These are phyloP conservation scores for Danaus chrysippus DNA, from an alignment of 2,888 invertebrate species.

Conservation along the genomic window DNA sequence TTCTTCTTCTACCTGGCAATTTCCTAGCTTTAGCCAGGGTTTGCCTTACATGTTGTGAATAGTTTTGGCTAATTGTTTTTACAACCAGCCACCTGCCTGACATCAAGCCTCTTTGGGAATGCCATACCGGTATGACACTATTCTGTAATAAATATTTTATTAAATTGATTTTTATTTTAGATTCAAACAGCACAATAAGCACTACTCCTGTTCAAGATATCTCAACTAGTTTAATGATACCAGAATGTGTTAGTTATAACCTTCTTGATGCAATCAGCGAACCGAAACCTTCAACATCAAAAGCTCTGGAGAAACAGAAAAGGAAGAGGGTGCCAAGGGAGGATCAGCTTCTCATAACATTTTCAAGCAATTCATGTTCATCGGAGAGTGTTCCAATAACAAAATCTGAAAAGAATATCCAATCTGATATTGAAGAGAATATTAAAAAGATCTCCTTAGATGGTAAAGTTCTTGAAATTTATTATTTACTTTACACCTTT, in stretches of 20 bases:
- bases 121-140: slow-evolving; percentile 1
- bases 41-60: no score
- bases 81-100: no score
- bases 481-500: background rate
- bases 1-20: no score
- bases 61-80: no score
- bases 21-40: no score
- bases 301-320: slow-evolving; percentile 42
- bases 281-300: slow-evolving; percentile 52
- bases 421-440: slow-evolving; percentile 41
- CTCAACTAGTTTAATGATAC: slow-evolving; percentile 23
- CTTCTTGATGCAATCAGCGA: slow-evolving; percentile 61
- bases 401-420: slow-evolving; percentile 43
- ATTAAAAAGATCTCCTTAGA: slow-evolving; percentile 39
- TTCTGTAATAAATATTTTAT: background rate
- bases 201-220: slow-evolving; percentile 55
- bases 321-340: slow-evolving; percentile 43
- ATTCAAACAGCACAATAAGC: slow-evolving; percentile 40
- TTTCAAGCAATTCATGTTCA: slow-evolving; percentile 60
- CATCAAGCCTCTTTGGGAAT: no score
- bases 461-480: slow-evolving; percentile 36
- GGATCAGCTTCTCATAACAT: slow-evolving; percentile 54
- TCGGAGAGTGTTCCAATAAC: slow-evolving; percentile 51
- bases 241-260: slow-evolving; percentile 40
- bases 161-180: slow-evolving; percentile 38